phyloP scores from a whole-genome alignment of 2,113 vertebrate genomes.

The Podocnemis expansa region DNA sequence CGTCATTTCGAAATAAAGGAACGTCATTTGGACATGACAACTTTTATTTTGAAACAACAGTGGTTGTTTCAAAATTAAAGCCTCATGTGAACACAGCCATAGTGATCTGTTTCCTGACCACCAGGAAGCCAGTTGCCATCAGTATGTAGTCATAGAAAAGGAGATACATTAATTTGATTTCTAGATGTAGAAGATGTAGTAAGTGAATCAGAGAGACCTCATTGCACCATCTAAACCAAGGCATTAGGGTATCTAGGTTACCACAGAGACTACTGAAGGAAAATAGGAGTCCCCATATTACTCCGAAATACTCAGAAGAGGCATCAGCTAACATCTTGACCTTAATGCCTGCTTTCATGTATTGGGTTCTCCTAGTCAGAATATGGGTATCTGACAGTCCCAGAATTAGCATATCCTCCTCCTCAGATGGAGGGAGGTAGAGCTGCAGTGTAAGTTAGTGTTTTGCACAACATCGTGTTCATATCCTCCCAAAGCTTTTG shows the following conservation, averaged over 20 bases:
- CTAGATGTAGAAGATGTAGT: neutral
- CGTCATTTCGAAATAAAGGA: too few relatives aligned
- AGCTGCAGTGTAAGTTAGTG: neutral
- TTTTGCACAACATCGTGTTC: neutral
- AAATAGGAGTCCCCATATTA: neutral
- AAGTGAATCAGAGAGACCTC: neutral
- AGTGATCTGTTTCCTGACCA: too few relatives aligned
- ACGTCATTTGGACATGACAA: too few relatives aligned
- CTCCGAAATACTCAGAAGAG: neutral
- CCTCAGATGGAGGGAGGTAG: too few relatives aligned
- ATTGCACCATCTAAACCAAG: neutral
- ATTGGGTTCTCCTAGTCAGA: too few relatives aligned
- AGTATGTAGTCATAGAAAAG: neutral
- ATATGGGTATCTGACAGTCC: neutral
- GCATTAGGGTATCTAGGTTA: conserved; percentile 10
- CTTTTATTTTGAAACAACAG: too few relatives aligned
- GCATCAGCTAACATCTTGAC: neutral
- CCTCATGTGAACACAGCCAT: too few relatives aligned
- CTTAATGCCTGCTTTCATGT: neutral
- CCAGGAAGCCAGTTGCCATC: neutral
- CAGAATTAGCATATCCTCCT: neutral
- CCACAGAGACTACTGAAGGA: neutral
- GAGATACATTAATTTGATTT: neutral
- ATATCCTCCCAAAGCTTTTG: neutral
- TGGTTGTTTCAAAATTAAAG: too few relatives aligned